Conservation (phyloP, 1,140 invertebrate genomes). For the Zaprionus capensis region DNA sequence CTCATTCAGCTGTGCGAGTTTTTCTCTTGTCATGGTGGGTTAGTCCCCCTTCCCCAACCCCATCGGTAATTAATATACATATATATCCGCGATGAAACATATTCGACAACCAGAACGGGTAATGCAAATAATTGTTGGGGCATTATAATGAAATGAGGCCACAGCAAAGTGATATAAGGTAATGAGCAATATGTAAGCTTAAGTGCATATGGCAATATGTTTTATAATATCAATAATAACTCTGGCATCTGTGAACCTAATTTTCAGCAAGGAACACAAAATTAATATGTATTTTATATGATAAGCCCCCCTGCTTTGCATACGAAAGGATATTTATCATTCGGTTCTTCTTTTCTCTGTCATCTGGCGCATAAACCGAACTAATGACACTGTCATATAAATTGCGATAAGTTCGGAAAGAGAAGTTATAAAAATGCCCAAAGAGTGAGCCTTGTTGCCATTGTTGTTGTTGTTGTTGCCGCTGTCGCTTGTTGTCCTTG, state of each 20-base stretch:
- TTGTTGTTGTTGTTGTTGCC: constrained; percentile 18
- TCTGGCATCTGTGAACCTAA: background rate
- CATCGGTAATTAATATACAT: constrained; percentile 73
- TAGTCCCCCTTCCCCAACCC: constrained; percentile 36
- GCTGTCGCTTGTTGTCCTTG: constrained; percentile 51
- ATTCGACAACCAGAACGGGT: constrained; percentile 61
- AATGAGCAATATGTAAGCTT: background rate
- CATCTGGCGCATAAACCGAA: constrained; percentile 45
- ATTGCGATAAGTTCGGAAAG: constrained; percentile 46
- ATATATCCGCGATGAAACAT: constrained; percentile 62
- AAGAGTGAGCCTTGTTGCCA: constrained; percentile 31
- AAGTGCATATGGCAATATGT: too few relatives aligned
- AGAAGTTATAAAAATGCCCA: constrained; percentile 45
- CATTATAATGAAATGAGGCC: constrained; percentile 47
- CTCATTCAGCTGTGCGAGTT: constrained; percentile 73
- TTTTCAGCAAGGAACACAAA: background rate
- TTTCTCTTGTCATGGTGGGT: constrained; percentile 45
- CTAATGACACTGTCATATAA: constrained; percentile 60
- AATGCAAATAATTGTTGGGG: constrained; percentile 69
- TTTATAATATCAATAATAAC: too few relatives aligned
- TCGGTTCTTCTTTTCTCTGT: constrained; percentile 9
- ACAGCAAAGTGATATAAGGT: background rate
- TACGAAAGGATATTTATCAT: constrained; percentile 13
- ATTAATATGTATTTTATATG: background rate
- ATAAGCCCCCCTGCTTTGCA: background rate